Evolutionary conservation across 2,113 vertebrate genomes (phyloP).

Genomic region (Scalopus aquaticus): DNA sequence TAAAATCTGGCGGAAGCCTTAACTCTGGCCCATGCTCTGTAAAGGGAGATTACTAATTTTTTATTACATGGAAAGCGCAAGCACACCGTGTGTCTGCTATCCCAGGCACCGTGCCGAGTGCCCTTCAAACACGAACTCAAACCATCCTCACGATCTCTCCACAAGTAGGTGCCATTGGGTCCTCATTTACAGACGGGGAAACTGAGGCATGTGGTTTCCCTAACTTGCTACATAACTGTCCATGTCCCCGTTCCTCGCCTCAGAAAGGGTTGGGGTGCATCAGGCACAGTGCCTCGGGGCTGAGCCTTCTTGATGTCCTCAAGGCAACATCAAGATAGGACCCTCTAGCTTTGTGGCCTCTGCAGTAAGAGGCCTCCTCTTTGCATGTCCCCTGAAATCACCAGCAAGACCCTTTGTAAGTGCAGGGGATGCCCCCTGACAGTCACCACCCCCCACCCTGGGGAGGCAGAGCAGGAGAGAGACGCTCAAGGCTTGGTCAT

Average conservation of each 20-base stretch:
- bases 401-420: not conserved
- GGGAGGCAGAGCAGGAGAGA: not conserved
- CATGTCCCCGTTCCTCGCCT: not conserved
- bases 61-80: not conserved
- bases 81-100: not conserved
- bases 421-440: not conserved
- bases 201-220: not conserved
- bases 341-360: not conserved
- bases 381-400: not conserved
- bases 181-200: not conserved
- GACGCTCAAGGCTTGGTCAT: not conserved
- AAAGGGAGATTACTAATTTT: not conserved
- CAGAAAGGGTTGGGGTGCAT: not conserved
- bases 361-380: not conserved
- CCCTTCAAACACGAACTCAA: not conserved
- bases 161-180: not conserved
- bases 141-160: not conserved
- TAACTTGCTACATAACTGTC: not conserved
- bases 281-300: not conserved
- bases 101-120: not conserved
- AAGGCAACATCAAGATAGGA: not conserved
- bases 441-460: not conserved
- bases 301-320: not conserved
- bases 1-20: not conserved
- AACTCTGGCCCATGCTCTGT: not conserved